These are phyloP conservation scores for Hetaerina titia DNA, from an alignment of 2,888 invertebrate species.

Conservation along the genomic window DNA sequence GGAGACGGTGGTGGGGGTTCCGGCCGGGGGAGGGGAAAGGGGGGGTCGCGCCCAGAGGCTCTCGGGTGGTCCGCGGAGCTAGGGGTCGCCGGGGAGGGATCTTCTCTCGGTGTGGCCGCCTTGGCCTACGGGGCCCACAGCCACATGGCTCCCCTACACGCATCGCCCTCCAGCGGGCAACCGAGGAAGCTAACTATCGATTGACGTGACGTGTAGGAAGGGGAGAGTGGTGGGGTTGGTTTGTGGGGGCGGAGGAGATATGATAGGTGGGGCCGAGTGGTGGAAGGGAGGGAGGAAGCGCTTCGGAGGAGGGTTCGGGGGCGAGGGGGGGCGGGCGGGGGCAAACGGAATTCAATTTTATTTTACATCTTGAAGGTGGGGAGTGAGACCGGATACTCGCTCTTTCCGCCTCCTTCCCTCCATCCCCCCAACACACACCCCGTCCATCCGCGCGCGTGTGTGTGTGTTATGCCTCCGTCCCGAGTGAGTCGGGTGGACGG, in stretches of 20 bases:
- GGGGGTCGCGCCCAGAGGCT: conserved; percentile 31
- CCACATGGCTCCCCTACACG: conserved; percentile 46
- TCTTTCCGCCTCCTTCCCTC: neutral
- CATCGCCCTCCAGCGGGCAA: conserved; percentile 59
- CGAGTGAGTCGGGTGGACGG: neutral
- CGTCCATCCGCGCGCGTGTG: too few species aligned
- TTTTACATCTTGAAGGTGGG: conserved; percentile 57
- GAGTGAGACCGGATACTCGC: neutral
- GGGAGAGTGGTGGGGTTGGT: neutral
- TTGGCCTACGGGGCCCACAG: conserved; percentile 16
- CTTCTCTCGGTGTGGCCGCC: conserved; percentile 1
- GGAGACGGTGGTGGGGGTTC: neutral
- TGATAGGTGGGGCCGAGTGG: neutral
- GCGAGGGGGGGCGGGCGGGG: conserved; percentile 15
- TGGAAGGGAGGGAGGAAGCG: neutral
- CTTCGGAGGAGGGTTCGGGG: neutral
- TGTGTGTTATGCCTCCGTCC: neutral
- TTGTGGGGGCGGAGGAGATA: neutral
- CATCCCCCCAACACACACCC: too few species aligned
- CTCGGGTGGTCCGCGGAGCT: conserved; percentile 56
- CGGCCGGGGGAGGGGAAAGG: neutral
- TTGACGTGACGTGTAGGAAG: conserved; percentile 53
- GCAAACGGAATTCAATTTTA: conserved; percentile 44
- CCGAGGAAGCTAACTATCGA: conserved; percentile 66
- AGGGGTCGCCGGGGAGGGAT: conserved; percentile 44